These are phyloP conservation scores for Drosophila insularis DNA, from an alignment of 1,140 invertebrate species.

Conservation along the genomic window DNA sequence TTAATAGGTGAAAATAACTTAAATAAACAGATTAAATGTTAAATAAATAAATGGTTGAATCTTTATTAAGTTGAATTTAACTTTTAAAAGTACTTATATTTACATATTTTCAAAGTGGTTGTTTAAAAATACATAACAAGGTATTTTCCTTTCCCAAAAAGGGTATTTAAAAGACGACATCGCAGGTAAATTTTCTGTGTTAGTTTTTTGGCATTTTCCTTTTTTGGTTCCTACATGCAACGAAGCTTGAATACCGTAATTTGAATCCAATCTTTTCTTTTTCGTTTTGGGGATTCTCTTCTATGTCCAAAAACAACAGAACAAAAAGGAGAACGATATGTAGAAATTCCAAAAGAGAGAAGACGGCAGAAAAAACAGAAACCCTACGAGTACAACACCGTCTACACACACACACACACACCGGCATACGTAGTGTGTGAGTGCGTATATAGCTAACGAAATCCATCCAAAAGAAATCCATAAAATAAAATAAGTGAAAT, in stretches of 20 bases:
- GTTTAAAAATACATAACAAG: no score
- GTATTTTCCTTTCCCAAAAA: no score
- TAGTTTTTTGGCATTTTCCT: slow-evolving; percentile 29
- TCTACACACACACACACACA: not conserved
- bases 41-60: no score
- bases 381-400: slow-evolving; percentile 58
- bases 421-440: not conserved
- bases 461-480: slow-evolving; percentile 53
- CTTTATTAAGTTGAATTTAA: no score
- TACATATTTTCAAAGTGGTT: no score
- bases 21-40: no score
- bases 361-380: slow-evolving; percentile 74
- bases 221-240: slow-evolving; percentile 46
- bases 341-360: slow-evolving; percentile 39
- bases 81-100: no score
- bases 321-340: slow-evolving; percentile 22
- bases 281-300: slow-evolving; percentile 57
- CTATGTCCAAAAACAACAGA: slow-evolving; percentile 22
- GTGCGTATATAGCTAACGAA: slow-evolving; percentile 14
- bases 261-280: slow-evolving; percentile 68
- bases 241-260: slow-evolving; percentile 77
- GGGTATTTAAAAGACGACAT: no score
- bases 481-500: slow-evolving; percentile 53
- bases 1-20: no score
- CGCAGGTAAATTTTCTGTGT: slow-evolving; percentile 11